Conservation (phyloP, 1,140 invertebrate species). For the Drosophila mauritiana region DNA sequence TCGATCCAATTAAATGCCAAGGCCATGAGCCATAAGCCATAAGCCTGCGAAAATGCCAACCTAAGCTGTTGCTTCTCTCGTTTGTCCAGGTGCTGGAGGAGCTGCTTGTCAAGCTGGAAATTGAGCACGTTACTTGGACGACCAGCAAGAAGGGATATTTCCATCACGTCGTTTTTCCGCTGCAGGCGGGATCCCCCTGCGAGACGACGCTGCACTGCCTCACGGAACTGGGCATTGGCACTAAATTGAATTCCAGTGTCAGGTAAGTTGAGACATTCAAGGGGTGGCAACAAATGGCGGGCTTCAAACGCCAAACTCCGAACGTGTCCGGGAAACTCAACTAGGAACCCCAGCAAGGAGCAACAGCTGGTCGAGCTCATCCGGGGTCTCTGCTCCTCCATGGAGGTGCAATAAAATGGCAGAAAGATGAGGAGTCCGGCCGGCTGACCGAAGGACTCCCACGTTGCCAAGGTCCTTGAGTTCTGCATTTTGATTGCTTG, state of each 20-base stretch:
- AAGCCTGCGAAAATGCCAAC: conserved; percentile 30
- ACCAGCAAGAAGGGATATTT: conserved; percentile 88
- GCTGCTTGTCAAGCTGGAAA: conserved; percentile 87
- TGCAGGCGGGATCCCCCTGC: conserved; percentile 88
- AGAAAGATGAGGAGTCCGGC: conserved; percentile 14
- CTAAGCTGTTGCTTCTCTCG: conserved; percentile 33
- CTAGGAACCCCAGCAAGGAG: background rate
- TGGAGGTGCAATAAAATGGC: conserved; percentile 50
- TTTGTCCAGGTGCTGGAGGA: conserved; percentile 87
- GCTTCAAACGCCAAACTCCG: conserved; percentile 17
- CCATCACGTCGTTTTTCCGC: conserved; percentile 89
- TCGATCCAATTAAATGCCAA: conserved; percentile 60
- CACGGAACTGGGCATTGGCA: conserved; percentile 89
- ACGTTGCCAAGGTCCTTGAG: conserved; percentile 5
- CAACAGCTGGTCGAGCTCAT: conserved; percentile 65
- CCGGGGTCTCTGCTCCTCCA: conserved; percentile 18
- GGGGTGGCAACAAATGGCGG: no score
- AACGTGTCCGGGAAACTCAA: conserved; percentile 60
- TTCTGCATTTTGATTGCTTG: conserved; percentile 61
- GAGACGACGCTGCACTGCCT: conserved; percentile 90
- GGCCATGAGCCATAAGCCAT: conserved; percentile 37
- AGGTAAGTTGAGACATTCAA: conserved; percentile 86
- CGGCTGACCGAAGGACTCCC: conserved; percentile 12
- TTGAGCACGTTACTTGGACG: conserved; percentile 89
- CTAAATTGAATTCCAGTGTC: conserved; percentile 89